Evolutionary conservation across 2,113 vertebrate species (phyloP).

Genomic region (Sander lucioperca): DNA sequence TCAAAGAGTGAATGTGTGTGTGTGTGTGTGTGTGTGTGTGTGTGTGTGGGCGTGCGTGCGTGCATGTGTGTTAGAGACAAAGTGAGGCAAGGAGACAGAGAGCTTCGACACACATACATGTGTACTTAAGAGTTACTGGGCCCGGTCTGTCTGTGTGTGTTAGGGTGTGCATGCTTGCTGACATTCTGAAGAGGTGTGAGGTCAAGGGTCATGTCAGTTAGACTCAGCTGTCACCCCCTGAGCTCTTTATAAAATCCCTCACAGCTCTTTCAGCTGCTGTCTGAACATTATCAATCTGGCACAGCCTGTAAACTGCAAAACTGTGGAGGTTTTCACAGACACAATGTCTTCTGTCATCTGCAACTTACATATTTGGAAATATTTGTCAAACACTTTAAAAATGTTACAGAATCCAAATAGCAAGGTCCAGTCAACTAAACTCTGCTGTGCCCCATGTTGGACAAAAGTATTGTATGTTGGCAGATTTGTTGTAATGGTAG

Average conservation of each 20-base stretch:
- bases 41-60: not conserved
- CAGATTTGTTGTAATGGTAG: not conserved
- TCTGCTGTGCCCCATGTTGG: not conserved
- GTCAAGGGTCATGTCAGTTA: conserved; percentile 76
- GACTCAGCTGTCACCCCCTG: conserved; percentile 74
- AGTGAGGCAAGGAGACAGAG: conserved; percentile 18
- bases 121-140: conserved; percentile 36
- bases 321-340: conserved; percentile 29
- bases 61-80: not conserved
- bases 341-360: conserved; percentile 3
- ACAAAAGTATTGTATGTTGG: not conserved
- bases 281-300: conserved; percentile 73
- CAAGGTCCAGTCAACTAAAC: not conserved
- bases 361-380: conserved; percentile 6
- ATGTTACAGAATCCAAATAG: not conserved
- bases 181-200: conserved; percentile 78
- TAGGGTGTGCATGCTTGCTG: conserved; percentile 42
- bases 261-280: conserved; percentile 77
- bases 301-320: conserved; percentile 50
- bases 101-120: not conserved
- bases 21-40: conserved; percentile 23
- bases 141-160: conserved; percentile 38
- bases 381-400: not conserved
- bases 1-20: conserved; percentile 44
- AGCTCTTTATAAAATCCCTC: conserved; percentile 76